phyloP scores from a whole-genome alignment of 2,888 invertebrate species.

The Julus scandinavius region DNA sequence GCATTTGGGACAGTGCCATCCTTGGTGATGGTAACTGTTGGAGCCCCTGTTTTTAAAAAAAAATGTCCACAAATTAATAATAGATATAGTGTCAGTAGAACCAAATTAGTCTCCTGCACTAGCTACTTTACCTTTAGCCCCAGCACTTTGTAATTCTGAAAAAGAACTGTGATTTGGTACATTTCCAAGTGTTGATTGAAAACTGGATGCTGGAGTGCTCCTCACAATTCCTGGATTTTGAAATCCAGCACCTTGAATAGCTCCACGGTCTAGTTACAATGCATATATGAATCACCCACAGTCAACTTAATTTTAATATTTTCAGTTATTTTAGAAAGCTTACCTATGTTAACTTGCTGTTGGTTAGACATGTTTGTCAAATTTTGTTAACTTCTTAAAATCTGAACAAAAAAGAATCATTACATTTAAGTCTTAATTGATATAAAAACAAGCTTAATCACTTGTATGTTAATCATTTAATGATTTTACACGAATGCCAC shows the following conservation, averaged over 20 bases:
- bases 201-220: background rate
- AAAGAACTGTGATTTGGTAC: background rate
- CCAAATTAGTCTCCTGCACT: background rate
- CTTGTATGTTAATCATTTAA: no score
- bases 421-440: no score
- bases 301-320: no score
- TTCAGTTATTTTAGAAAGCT: background rate
- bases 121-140: constrained; percentile 40
- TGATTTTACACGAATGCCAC: no score
- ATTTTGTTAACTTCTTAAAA: background rate
- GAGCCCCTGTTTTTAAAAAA: background rate
- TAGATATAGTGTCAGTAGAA: background rate
- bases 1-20: background rate
- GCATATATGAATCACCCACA: background rate
- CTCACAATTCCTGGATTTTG: background rate
- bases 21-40: background rate
- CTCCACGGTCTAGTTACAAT: background rate
- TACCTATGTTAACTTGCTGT: background rate
- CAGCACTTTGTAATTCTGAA: background rate
- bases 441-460: no score
- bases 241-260: background rate
- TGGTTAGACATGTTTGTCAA: background rate
- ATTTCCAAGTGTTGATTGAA: constrained; percentile 24
- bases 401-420: no score
- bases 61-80: background rate